Evolutionary conservation across 2,797 vertebrate genomes (phyloP).

Genomic region (Rhinoraja longicauda): DNA sequence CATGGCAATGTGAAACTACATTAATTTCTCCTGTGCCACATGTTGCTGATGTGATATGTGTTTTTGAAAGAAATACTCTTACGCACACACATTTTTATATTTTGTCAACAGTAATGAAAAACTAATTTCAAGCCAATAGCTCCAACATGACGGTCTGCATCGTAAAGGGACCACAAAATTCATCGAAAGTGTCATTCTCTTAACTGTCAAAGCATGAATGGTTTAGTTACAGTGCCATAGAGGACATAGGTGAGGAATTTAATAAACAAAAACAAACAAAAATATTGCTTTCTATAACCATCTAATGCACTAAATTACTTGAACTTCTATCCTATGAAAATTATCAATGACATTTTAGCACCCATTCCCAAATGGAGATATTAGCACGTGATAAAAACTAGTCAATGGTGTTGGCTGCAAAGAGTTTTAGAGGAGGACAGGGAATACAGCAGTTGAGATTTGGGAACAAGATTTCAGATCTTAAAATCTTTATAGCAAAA

Average conservation of each 20-base stretch:
- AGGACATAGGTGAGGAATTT: not conserved
- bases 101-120: not conserved
- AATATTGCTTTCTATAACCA: not conserved
- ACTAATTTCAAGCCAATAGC: not conserved
- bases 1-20: not conserved
- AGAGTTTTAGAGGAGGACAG: not conserved
- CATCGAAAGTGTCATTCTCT: too few species aligned
- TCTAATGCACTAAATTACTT: not conserved
- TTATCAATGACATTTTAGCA: not conserved
- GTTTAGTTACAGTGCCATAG: not conserved
- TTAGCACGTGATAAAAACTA: not conserved
- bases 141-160: not conserved
- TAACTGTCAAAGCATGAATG: not conserved
- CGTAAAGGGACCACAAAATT: not conserved
- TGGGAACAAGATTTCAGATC: not conserved
- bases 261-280: not conserved
- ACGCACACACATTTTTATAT: not conserved
- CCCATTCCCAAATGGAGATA: not conserved
- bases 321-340: not conserved
- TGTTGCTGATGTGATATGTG: not conserved
- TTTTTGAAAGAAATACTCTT: not conserved
- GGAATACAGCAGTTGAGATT: not conserved
- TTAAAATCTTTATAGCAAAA: not conserved
- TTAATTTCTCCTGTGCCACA: not conserved
- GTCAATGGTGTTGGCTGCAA: not conserved